phyloP scores from a whole-genome alignment of 1,140 invertebrate genomes.

The Drosophila suzukii region DNA sequence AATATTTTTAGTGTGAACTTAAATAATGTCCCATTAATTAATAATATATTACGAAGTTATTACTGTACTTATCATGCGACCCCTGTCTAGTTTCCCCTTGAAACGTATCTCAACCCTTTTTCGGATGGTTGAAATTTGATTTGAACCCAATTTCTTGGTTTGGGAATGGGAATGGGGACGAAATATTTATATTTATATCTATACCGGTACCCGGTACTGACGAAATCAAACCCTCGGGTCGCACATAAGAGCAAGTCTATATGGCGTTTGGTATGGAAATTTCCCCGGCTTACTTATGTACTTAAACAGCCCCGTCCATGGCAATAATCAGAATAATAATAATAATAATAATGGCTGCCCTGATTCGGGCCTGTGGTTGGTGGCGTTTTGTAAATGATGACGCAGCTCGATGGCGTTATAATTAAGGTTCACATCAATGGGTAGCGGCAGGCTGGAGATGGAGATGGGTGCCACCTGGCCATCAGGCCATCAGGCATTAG shows the following conservation, averaged over 20 bases:
- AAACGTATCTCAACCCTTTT: neutral
- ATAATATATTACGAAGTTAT: neutral
- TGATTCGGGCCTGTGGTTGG: constrained; percentile 45
- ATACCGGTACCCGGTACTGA: neutral
- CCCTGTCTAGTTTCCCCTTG: neutral
- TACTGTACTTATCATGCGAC: neutral
- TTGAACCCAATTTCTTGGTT: neutral
- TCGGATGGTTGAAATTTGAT: neutral
- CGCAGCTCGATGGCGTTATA: constrained; percentile 77
- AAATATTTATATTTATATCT: neutral
- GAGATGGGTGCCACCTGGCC: constrained; percentile 58
- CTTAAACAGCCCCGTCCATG: constrained; percentile 16
- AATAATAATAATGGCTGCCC: constrained; percentile 54
- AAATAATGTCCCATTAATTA: neutral
- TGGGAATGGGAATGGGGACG: neutral
- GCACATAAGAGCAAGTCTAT: constrained; percentile 13
- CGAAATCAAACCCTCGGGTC: constrained; percentile 4
- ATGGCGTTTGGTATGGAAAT: constrained; percentile 19
- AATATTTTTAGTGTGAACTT: no score
- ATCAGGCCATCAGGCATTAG: constrained; percentile 47
- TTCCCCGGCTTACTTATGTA: constrained; percentile 11
- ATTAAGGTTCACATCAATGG: constrained; percentile 72
- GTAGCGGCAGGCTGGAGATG: constrained; percentile 15
- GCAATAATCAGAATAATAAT: constrained; percentile 19
- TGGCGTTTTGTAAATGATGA: constrained; percentile 71